A percentile compares a stretch with the other conserved stretches of the same genome.
Evolutionary conservation across 2,888 invertebrate species (phyloP).

Genomic region (Sphaeridia pumilis): DNA sequence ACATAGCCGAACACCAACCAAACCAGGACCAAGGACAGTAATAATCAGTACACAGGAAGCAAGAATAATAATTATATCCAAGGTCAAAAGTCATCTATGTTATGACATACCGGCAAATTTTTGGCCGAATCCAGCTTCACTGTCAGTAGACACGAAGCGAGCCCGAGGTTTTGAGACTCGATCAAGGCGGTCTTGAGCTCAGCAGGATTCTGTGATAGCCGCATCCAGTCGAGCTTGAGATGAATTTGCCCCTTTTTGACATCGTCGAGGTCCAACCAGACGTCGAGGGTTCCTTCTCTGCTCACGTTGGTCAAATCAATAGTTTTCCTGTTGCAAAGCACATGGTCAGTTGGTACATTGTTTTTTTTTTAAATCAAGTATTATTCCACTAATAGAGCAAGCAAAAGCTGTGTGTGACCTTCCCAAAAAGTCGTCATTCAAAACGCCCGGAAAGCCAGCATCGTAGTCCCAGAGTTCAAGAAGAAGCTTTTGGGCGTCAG

Average conservation of each 20-base stretch:
- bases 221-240: constrained; percentile 75
- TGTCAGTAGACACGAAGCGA: constrained; percentile 50
- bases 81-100: not conserved
- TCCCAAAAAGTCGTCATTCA: constrained; percentile 81
- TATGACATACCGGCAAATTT: constrained; percentile 79
- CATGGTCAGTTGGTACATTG: not conserved
- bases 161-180: constrained; percentile 36
- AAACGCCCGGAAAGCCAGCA: constrained; percentile 43
- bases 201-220: constrained; percentile 29
- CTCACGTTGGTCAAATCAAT: constrained; percentile 33
- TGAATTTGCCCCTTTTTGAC: constrained; percentile 92
- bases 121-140: constrained; percentile 87
- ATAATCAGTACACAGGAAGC: not conserved
- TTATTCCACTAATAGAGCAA: not conserved
- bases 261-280: constrained; percentile 89
- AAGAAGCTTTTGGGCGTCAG: constrained; percentile 59
- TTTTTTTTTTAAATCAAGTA: not conserved
- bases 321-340: constrained; percentile 1
- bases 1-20: too few relatives aligned
- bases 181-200: constrained; percentile 29
- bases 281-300: constrained; percentile 33
- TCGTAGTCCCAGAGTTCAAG: constrained; percentile 55
- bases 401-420: constrained; percentile 49
- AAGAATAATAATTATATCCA: not conserved
- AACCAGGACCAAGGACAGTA: too few relatives aligned